Conservation (phyloP, 2,888 invertebrate species). For the Ophion ventricosus region DNA sequence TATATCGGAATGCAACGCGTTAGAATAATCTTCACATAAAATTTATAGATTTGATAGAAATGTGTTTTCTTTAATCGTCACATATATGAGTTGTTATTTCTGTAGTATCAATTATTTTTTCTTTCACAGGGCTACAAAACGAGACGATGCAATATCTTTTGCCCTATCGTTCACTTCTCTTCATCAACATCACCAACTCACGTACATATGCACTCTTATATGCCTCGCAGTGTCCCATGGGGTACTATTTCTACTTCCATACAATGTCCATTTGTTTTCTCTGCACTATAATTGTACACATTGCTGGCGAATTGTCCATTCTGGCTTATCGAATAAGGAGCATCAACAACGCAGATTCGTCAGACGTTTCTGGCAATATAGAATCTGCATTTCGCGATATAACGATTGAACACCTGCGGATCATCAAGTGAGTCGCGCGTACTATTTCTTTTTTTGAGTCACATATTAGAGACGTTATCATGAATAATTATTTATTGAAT, state of each 20-base stretch:
- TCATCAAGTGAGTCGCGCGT: conserved; percentile 43
- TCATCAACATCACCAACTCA: conserved; percentile 36
- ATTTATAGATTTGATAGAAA: neutral
- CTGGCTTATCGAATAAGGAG: conserved; percentile 54
- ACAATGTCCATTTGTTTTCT: conserved; percentile 51
- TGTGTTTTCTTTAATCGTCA: neutral
- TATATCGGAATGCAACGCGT: too few relatives aligned
- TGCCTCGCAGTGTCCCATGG: conserved; percentile 43
- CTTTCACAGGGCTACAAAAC: conserved; percentile 40
- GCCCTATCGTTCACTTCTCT: conserved; percentile 37
- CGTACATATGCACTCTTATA: conserved; percentile 51
- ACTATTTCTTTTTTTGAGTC: neutral
- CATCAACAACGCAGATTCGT: neutral
- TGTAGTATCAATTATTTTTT: neutral
- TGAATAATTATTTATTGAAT: too few relatives aligned
- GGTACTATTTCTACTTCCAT: conserved; percentile 52
- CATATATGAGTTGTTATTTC: neutral
- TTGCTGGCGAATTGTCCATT: conserved; percentile 52
- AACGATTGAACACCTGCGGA: conserved; percentile 27
- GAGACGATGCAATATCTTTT: conserved; percentile 46
- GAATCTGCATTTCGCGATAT: conserved; percentile 25
- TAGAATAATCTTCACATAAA: too few relatives aligned
- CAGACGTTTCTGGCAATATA: neutral
- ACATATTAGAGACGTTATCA: too few relatives aligned
- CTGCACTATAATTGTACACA: conserved; percentile 54